Conservation (phyloP, 2,797 vertebrate species). For the Alfaro cultratus region DNA sequence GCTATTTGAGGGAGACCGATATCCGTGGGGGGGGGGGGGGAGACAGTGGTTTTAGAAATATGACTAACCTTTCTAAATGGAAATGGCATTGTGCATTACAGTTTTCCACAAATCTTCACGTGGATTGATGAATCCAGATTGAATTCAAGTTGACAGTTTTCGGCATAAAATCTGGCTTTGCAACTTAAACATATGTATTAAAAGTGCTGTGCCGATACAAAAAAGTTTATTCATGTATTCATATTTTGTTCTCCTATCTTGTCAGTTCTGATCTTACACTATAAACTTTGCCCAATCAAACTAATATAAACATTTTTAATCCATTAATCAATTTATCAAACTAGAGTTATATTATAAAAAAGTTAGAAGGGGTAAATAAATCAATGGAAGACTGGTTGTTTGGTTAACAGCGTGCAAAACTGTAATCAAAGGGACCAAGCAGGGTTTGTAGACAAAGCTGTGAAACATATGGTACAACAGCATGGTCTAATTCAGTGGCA, state of each 20-base stretch:
- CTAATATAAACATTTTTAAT: neutral
- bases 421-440: slow-evolving; percentile 71
- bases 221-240: neutral
- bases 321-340: slow-evolving; percentile 2
- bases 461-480: slow-evolving; percentile 74
- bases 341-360: slow-evolving; percentile 13
- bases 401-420: slow-evolving; percentile 68
- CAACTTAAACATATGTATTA: neutral
- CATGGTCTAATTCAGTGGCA: slow-evolving; percentile 51
- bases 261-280: neutral
- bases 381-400: slow-evolving; percentile 30
- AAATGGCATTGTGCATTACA: slow-evolving; percentile 51
- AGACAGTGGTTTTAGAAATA: slow-evolving; percentile 62
- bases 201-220: neutral
- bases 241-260: neutral
- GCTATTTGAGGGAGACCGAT: slow-evolving; percentile 68
- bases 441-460: slow-evolving; percentile 64
- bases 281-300: neutral
- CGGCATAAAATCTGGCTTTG: slow-evolving; percentile 5
- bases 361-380: slow-evolving; percentile 15
- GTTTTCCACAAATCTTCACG: slow-evolving; percentile 38
- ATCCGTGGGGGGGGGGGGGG: slow-evolving; percentile 49
- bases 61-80: slow-evolving; percentile 68
- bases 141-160: slow-evolving; percentile 25
- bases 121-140: slow-evolving; percentile 30